Evolutionary conservation across 1,140 invertebrate genomes (phyloP), one percentile per base, ranked within the genome.

Genomic region (Ceratina calcarata): DNA sequence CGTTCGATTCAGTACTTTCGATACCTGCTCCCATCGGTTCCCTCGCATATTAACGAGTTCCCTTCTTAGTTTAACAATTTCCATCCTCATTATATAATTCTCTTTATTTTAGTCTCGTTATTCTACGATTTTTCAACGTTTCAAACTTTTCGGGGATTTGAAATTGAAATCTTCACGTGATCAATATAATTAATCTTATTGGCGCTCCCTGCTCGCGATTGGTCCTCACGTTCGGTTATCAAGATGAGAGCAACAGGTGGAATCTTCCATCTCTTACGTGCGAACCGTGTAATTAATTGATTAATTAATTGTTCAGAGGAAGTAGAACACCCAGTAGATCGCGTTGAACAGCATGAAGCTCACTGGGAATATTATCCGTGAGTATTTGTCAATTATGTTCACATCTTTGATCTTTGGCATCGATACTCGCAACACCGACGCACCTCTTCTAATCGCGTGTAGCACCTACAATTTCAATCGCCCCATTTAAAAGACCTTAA

Each of bases 371-470:
- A 99, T 94, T 79, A 99, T 95, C 81, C 98, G 94, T 12, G 98
- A 98, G 90, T 98, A 99, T 89, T 98, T 98, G 92, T 99, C 98
- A 87, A 99, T 99, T 62, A 98, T 96, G 91, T 99, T 99, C 55
- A 99, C 98, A 92, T 99, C 98, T 89, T 98, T 97, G 85, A 99
- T 98, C 91, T 97, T 96, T 1, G 98, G 98, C 93, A 99, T 96
- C 7, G 96, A 97, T 10, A 96, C 95, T 88, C 96, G 96, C 62
- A 97, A 91, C 8, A 96, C 96, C 6, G 96, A 95, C 2, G 97
- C 97, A 24, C 97, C 96, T 85, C 95, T 95, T 70, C 95, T 94
- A 24, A 97, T 93, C 8, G 96, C 96, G 87, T 97, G 96, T 37
- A 97, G 93, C 86, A 98, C 94, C 93, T 96, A 77, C 37, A 88